Conservation (phyloP, 2,797 vertebrate species). For the Odontamblyopus lacepedii region DNA sequence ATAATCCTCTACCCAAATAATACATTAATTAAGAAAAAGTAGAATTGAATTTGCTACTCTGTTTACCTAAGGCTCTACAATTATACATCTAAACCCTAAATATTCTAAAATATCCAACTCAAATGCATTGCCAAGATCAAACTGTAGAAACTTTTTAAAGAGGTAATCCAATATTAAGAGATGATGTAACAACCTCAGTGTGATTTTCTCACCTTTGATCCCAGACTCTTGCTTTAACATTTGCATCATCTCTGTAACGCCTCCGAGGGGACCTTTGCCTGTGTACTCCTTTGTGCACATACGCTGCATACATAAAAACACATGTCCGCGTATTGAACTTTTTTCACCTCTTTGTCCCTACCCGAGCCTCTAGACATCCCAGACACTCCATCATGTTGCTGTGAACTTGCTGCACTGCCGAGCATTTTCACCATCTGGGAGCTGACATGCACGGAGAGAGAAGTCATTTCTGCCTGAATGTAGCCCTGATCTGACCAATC, state of each 20-base stretch:
- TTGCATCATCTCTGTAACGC: constrained; percentile 2
- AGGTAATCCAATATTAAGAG: constrained; percentile 11
- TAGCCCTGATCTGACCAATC: constrained; percentile 31
- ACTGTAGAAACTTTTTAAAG: constrained; percentile 4
- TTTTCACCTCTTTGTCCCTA: constrained; percentile 20
- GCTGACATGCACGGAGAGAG: constrained; percentile 46
- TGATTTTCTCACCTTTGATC: constrained; percentile 16
- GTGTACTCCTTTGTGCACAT: not conserved
- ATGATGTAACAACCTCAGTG: not conserved
- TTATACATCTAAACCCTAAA: not conserved
- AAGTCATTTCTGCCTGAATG: constrained; percentile 38
- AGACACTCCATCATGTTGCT: constrained; percentile 50
- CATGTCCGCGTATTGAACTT: constrained; percentile 18
- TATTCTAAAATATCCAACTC: not conserved
- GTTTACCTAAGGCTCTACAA: not conserved
- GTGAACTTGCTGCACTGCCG: constrained; percentile 46
- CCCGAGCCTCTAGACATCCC: constrained; percentile 47
- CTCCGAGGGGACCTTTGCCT: not conserved
- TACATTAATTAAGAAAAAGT: not conserved
- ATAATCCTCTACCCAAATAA: not conserved
- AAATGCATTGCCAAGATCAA: constrained; percentile 6
- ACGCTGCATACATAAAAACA: constrained; percentile 12
- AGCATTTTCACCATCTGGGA: constrained; percentile 40
- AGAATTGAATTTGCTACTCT: not conserved
- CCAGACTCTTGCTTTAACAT: constrained; percentile 1